Base-by-base conservation (phyloP, 2,113 vertebrate genomes). In the Tyrannus savana region DNA sequence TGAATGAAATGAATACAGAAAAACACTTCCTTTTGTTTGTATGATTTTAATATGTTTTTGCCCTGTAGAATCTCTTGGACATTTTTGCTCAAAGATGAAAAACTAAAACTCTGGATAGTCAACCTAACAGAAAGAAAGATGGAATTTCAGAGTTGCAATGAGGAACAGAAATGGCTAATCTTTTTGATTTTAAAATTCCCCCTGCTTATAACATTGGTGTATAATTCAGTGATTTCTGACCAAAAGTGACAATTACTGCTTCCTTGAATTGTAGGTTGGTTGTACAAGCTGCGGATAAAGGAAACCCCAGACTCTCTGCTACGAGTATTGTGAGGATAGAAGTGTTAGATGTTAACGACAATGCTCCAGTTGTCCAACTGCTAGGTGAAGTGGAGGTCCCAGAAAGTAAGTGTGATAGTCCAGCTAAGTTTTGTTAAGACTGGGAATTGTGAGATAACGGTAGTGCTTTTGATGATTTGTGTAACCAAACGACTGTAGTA, bases 301-400 rank as follows among this genome's bases (percentile, higher is more conserved):
- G 99, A 90, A 98, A 95, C 22, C 99, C 98, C 86, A 96, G 97
- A 2, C 98, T 98, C 96, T 99, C 98, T 89, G 96, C 97, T 84
- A 99, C 98, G 10, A 73, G 97, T 87, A 91, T 96, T 50, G 68
- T 99, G 93, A 96, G 90, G 90, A 97, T 99, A 94, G 98, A 98
- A 49, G 98, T 99, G 88, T 97, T 98, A 66, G 99, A 99, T 59
- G 62, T 98, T 90, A 99, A 99, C 60, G 99, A 99, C 97, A 99
- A 99, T 19, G 97, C 96, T 60, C 99, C 99, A 1, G 58, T 95
- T 80, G 97, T 99, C 55, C 98, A 98, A 12, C 97, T 97, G 21
- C 97, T 97, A 62, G 97, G 98, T 83, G 96, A 98, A 72, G 97
- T 99, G 52, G 71, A 98, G 56, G 97, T 99, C 89, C 94, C 97